Base-by-base conservation (phyloP, 2,797 vertebrate species). In the Mormyrus hasselquistii region DNA sequence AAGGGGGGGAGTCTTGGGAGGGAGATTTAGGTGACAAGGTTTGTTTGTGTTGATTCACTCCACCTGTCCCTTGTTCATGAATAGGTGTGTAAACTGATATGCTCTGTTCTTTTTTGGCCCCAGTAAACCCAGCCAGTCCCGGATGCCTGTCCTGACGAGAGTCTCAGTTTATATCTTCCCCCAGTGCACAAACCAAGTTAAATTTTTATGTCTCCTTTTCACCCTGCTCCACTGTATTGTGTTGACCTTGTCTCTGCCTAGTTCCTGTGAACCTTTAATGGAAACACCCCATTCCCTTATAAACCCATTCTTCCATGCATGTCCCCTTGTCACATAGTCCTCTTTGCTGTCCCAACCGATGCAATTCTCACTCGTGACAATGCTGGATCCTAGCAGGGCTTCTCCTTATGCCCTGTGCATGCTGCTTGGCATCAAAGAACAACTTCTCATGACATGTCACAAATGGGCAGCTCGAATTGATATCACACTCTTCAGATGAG, bases 71-170 rank as follows among this genome's bases (percentile, higher is more conserved):
- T 47, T 82, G 76, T 82, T 82, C 76, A 82, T 82, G 76, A 82
- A 82, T 82, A 82, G 41, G 38, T n/a, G 76, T 82, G 76, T 82
- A 82, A 82, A 82, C 76, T 82, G 76, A 82, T 82, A 47, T 47
- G 19, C 76, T 82, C 41, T 47, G 76, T 47, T 82, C 19, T 47
- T 82, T 79, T 82, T 82, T 82, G 76, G 76, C 76, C 41, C 76
- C 76, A 82, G 76, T 44, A 82, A 82, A 82, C 41, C 76, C 76
- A 41, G 41, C 19, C 38, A 44, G 73, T 44, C 73, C 73, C 0
- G 0, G 38, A 44, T 79, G 38, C 14, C 73, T 82, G 76, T 10
- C 76, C 38, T 38, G 29, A 73, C 29, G 65, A 34, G 29, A 47
- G 41, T 47, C 41, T 82, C 76, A 41, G 38, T 82, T 47, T 47